Percentiles rank a stretch among this genome's conserved stretches.
phyloP scores from a whole-genome alignment of 2,113 vertebrate species.

The Equus quagga region DNA sequence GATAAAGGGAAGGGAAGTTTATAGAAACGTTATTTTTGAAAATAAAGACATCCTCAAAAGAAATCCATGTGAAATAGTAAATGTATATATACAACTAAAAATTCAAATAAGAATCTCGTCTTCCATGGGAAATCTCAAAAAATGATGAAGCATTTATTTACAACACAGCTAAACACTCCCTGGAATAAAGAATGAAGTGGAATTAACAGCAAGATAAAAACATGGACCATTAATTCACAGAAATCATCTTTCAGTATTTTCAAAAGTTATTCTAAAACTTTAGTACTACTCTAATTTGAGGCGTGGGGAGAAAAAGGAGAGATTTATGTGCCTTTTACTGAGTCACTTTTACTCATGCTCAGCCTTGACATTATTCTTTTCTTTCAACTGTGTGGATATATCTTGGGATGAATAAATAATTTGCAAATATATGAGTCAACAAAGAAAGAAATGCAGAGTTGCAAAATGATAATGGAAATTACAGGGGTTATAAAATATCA shows the following conservation, averaged over 20 bases:
- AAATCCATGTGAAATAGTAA: background rate
- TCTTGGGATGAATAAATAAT: slow-evolving; percentile 76
- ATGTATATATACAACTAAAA: slow-evolving; percentile 55
- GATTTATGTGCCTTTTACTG: slow-evolving; percentile 65
- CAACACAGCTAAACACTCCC: background rate
- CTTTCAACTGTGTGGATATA: slow-evolving; percentile 50
- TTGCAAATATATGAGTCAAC: slow-evolving; percentile 77
- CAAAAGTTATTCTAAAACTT: slow-evolving; percentile 42
- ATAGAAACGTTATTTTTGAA: slow-evolving; percentile 33
- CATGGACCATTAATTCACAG: background rate
- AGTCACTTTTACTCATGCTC: slow-evolving; percentile 55
- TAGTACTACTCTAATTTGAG: background rate
- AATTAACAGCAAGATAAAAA: background rate
- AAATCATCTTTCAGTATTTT: slow-evolving; percentile 10
- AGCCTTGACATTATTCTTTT: slow-evolving; percentile 51
- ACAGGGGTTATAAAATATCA: slow-evolving; percentile 76
- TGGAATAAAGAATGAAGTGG: background rate
- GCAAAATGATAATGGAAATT: slow-evolving; percentile 75
- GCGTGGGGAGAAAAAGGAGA: slow-evolving; percentile 18
- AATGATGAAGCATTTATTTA: background rate
- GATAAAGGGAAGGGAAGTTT: background rate
- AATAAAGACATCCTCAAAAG: slow-evolving; percentile 6
- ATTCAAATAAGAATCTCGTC: background rate
- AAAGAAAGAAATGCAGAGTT: slow-evolving; percentile 75
- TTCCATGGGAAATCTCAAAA: slow-evolving; percentile 34